phyloP scores from a whole-genome alignment of 2,113 vertebrate species.

The Odobenus rosmarus region DNA sequence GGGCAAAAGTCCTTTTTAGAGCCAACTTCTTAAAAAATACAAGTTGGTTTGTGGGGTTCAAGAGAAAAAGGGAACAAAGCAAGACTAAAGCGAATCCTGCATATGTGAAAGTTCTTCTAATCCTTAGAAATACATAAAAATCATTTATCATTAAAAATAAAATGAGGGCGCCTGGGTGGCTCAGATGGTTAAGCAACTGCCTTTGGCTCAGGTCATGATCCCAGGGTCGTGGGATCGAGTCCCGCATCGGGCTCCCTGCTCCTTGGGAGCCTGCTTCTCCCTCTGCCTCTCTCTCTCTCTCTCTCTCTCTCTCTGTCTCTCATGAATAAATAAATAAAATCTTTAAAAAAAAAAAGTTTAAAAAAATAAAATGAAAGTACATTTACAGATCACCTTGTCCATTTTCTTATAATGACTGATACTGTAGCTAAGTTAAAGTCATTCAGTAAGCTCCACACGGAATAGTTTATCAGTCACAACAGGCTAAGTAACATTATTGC shows the following conservation, averaged over 20 bases:
- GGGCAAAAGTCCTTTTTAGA: neutral
- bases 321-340: no score
- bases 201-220: no score
- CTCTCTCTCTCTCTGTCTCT: no score
- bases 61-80: neutral
- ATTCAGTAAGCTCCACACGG: neutral
- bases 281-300: no score
- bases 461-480: neutral
- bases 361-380: constrained; percentile 24
- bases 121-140: neutral
- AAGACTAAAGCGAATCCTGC: neutral
- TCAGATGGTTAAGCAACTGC: no score
- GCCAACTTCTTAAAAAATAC: constrained; percentile 19
- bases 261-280: no score
- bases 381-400: neutral
- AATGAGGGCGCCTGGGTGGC: no score
- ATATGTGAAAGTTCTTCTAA: neutral
- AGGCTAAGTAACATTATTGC: neutral
- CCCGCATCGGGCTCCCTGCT: no score
- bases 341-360: no score
- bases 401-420: neutral
- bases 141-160: constrained; percentile 38
- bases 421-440: neutral
- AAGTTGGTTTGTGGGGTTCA: neutral
- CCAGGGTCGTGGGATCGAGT: no score